A percentile compares a stretch with the other conserved stretches of the same genome.
Evolutionary conservation across 2,113 vertebrate genomes (phyloP).

Genomic region (Cryptomyrus ogoouensis): DNA sequence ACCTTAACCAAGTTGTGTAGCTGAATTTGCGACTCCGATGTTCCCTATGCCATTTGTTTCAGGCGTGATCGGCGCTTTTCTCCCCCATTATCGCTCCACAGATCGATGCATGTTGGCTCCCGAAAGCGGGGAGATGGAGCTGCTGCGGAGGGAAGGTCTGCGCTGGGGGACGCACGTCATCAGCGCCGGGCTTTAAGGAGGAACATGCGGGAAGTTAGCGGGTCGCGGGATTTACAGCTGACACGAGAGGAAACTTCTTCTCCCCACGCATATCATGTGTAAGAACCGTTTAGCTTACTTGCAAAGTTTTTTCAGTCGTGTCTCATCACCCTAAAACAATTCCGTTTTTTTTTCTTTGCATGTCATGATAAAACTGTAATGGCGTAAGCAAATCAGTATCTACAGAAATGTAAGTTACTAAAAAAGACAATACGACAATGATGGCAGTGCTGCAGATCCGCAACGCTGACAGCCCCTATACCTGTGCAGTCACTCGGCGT

Average conservation of each 20-base stretch:
- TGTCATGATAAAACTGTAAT: not conserved
- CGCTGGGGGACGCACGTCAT: constrained; percentile 38
- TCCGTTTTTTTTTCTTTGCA: not conserved
- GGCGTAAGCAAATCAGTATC: not conserved
- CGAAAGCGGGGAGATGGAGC: constrained; percentile 2
- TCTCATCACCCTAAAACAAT: not conserved
- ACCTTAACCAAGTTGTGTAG: not conserved
- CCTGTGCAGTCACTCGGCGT: not conserved
- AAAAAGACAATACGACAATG: not conserved
- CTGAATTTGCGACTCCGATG: not conserved
- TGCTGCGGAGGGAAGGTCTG: constrained; percentile 25
- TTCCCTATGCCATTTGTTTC: constrained; percentile 27
- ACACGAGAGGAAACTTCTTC: not conserved
- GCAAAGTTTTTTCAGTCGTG: not conserved
- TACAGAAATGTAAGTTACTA: not conserved
- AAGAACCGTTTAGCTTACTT: not conserved
- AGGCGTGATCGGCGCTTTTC: not conserved
- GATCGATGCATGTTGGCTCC: constrained; percentile 12
- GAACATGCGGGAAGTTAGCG: constrained; percentile 35
- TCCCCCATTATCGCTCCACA: not conserved
- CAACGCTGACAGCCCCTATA: not conserved
- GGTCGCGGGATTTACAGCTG: constrained; percentile 14
- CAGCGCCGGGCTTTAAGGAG: constrained; percentile 36
- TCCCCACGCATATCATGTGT: not conserved
- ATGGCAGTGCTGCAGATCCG: not conserved